Evolutionary conservation across 37 sponge, comb jelly and placozoan species (phyloP).

Genomic region (Beroe ovata): DNA sequence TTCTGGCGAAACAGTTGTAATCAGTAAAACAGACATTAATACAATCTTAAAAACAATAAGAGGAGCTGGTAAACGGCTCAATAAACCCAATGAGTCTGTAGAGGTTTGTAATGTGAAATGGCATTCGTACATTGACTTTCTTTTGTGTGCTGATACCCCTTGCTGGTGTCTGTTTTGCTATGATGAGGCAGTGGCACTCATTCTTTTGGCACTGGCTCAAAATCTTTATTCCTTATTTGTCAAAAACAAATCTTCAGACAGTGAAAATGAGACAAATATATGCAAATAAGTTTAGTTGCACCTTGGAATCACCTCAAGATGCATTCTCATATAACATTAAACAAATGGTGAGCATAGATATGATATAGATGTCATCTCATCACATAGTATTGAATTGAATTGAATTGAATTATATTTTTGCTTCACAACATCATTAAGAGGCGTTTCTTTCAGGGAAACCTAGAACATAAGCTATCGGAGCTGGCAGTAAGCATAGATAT

Average conservation of each 20-base stretch:
- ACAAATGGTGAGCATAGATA: constrained; percentile 39
- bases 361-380: no score
- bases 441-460: constrained; percentile 53
- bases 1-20: neutral
- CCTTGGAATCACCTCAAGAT: neutral
- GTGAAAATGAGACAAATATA: neutral
- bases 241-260: constrained; percentile 42
- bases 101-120: no score
- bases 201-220: no score
- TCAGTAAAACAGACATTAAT: neutral
- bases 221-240: no score
- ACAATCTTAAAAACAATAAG: constrained; percentile 1
- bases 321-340: neutral
- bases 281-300: constrained; percentile 7
- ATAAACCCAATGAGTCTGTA: neutral
- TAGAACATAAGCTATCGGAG: constrained; percentile 18
- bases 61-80: constrained; percentile 24
- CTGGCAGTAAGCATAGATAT: neutral
- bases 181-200: no score
- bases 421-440: no score
- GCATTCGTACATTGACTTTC: no score
- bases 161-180: no score
- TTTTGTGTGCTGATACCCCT: no score
- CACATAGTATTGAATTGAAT: no score
- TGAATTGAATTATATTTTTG: no score